phyloP scores from a whole-genome alignment of 2,797 vertebrate genomes.

The Danio aesculapii region DNA sequence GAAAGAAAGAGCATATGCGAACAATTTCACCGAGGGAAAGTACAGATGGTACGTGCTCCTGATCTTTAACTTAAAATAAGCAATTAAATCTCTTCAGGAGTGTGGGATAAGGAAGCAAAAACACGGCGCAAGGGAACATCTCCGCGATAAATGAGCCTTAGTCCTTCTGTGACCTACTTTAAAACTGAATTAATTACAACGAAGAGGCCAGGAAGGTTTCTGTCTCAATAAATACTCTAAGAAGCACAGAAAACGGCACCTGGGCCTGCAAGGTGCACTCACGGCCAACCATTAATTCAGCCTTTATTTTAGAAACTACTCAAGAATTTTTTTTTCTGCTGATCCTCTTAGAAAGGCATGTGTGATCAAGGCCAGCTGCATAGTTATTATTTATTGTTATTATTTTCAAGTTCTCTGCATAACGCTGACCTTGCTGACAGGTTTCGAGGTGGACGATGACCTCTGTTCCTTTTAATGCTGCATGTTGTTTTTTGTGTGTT shows the following conservation, averaged over 20 bases:
- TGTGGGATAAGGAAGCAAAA: background rate
- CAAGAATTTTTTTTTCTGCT: background rate
- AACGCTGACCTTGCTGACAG: background rate
- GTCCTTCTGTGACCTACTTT: conserved; percentile 46
- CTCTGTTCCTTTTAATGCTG: background rate
- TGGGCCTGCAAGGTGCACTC: background rate
- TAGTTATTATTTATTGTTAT: conserved; percentile 1
- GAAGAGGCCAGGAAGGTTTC: conserved; percentile 10
- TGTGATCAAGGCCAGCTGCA: conserved; percentile 26
- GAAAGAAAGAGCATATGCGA: background rate
- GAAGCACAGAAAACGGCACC: conserved; percentile 3
- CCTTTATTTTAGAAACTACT: background rate
- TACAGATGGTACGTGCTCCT: conserved; percentile 16
- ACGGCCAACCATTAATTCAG: conserved; percentile 7
- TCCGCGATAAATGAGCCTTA: conserved; percentile 14
- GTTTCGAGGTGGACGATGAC: background rate
- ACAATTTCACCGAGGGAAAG: conserved; percentile 2
- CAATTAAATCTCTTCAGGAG: conserved; percentile 37
- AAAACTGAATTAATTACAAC: conserved; percentile 38
- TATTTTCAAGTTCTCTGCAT: conserved; percentile 3
- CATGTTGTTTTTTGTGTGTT: conserved; percentile 14
- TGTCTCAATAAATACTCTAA: background rate
- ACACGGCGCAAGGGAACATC: background rate
- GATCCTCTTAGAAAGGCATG: background rate
- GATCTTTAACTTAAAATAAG: conserved; percentile 24